Base-by-base conservation (phyloP, 2,113 vertebrate genomes). In the Pangasianodon gigas region DNA sequence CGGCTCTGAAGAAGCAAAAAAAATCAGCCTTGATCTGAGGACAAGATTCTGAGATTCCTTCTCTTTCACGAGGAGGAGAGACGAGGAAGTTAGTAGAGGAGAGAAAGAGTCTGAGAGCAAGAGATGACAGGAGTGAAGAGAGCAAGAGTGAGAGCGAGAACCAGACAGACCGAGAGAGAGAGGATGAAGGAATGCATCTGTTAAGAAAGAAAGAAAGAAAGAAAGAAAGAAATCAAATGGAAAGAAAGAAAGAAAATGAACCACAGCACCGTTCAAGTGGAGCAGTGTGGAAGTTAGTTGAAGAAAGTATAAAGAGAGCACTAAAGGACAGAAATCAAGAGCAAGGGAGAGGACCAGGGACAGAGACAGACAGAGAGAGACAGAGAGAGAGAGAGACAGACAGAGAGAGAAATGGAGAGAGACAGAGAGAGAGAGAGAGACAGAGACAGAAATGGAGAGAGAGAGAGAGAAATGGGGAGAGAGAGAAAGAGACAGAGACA, bases 21-120 rank as follows among this genome's bases (percentile, higher is more conserved):
- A 29, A 19, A 51, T 41, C 58, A 48, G 77, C 84, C 37, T 89
- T 82, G 87, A 88, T 88, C 51, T n/a, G 75, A 74, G 74, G 82
- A 58, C 37, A 80, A 85, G 26, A 54, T 69, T 75, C 85, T 77
- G 19, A 88, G 81, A 24, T 74, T 41, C 16, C n/a, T 16, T 18
- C 81, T 86, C 71, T 58, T 32, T 41, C 44, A 48, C 26, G 81
- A 81, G 41, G 32, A 51, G 80, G 80, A 71, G 88, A 74, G 74
- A 85, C 26, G 32, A 51, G 60, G 67, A 54, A 82, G 88, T 87
- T 84, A 87, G 84, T 29, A 51, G 32, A 37, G 46, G 52, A 75
- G 67, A 86, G 24, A 75, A 56, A 44, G 44, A 83, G 32, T 32
- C 10, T 69, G 65, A 77, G 69, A 37, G 21, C 71, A 44, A 86